Evolutionary conservation across 2,113 vertebrate species (phyloP), one percentile per base, ranked within the genome.

Genomic region (Proterorhinus semilunaris): DNA sequence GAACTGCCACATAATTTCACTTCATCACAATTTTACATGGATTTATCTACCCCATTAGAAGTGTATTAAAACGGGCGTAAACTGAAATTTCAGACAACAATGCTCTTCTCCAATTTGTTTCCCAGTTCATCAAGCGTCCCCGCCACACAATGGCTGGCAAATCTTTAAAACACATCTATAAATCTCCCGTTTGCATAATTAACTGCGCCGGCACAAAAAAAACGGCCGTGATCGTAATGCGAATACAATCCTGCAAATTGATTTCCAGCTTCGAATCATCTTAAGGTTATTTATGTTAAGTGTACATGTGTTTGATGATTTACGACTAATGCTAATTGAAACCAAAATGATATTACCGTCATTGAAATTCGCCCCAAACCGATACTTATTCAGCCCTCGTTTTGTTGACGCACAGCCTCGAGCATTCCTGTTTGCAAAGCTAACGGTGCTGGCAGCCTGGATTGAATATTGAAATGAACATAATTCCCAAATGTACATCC

Each of bases 61-160:
- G 7, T 45, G 42, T 9, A 45, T 44, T 61, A 42, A n/a, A 61
- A 42, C 2, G 27, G 27, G 55, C 27, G 8, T 16, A 10, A 7
- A 21, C 4, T 58, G 27, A 58, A 58, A 58, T 58, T 62, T 0
- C 13, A 17, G 58, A 75, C 63, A 68, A 45, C 75, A 76, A 65
- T 69, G 68, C 53, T 71, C 42, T 76, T 62, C 47, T 11, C 58
- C 72, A 70, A 78, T 76, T 74, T 55, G 68, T 55, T 72, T 69
- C 51, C 67, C 64, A 62, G 68, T 71, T 71, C 68, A 48, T 83
- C 53, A 71, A 44, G 59, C 45, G 9, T 13, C 21, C 45, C 46
- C n/a, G 43, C 52, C 36, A 55, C 66, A 42, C 57, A 62, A 80
- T 83, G 80, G 27, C 66, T 47, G 7, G 57, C 17, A 53, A 42